Base-by-base conservation (phyloP, 2,797 vertebrate genomes). In the Siniperca obscura region DNA sequence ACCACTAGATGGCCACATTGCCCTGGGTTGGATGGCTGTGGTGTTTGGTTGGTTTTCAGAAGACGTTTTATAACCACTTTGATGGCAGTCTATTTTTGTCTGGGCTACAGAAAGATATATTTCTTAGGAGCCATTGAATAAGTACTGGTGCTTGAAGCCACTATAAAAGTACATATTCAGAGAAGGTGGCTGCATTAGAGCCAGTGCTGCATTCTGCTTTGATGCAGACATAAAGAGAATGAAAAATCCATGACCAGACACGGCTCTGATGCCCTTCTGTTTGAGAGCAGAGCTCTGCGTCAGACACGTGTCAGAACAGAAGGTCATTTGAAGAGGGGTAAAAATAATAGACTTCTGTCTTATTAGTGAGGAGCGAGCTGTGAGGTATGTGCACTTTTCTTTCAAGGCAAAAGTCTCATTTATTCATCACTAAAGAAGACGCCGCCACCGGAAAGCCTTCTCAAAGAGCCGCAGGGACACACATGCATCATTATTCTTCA, bases 1-100 rank as follows among this genome's bases (percentile, higher is more conserved):
- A 38, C 94, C 94, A 93, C 92, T 90, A 94, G 94, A 86, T 88
- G 94, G 90, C 86, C 57, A 62, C 83, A 73, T 86, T 88, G 65
- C 60, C 50, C 21, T 11, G 3, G 0, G 27, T 59, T 83, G 48
- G 36, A 67, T 27, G 25, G 22, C 53, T 22, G 17, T n/a, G 4
- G 4, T 30, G 56, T 74, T 52, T n/a, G 38, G 50, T 42, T 17
- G 46, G 38, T 60, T 9, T 64, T 78, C 21, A 70, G 30, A 61
- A 72, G 19, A 34, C 12, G 14, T 80, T 77, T 86, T 60, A 44
- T 19, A 59, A 34, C 4, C 42, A 1, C 70, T 81, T 55, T 76
- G n/a, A 76, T 77, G 22, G 67, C 67, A 57, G 30, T 16, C 30
- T 86, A 3, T 76, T 52, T 77, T 61, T 59, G 50, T 68, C 38